Base-by-base conservation (phyloP, 2,888 invertebrate species). In the Apeira syringaria region DNA sequence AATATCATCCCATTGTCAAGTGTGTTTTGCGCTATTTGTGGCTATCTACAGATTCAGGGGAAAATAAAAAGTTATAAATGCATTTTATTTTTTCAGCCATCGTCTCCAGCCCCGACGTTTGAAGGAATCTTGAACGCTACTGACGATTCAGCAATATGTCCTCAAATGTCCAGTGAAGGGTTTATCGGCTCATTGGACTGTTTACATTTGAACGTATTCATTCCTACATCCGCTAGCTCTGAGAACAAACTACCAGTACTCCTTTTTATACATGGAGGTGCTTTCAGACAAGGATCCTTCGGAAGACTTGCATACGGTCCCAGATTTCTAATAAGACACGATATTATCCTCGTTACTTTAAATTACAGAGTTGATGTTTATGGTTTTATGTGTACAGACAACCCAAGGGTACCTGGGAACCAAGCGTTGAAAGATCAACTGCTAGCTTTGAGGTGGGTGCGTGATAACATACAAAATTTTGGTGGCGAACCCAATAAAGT, bases 371-470 rank as follows among this genome's bases (percentile, higher is more conserved):
- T 74, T 0, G 79, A 75, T 0, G 63, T 69, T 1, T 79, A 74
- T n/a, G 80, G 80, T 0, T 80, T 74, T 42, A 74, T 79, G 74
- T 80, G 81, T 18, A 47, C 77, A 0, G 68, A 74, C 12, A 69
- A 55, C 2, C 68, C 74, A 0, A 73, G 70, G 33, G 63, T 75
- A 1, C 74, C 80, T 0, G 84, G 81, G 0, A 82, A 81, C 26
- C 73, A 76, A 36, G 80, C 76, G 0, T 48, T 76, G 0, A 79
- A 74, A 53, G 81, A 81, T 37, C 81, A 80, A 47, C 33, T 64
- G 0, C 9, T 67, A 18, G 80, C 74, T 2, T 20, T 81, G 2
- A 59, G 57, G 44, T 81, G 81, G 81, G 44, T 80, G 0, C 69
- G 56, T 36, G 50, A 75, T 1, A 79, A 81, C 34, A 77, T 81